Conservation (phyloP, 2,888 invertebrate species). For the Diarsia rubi region DNA sequence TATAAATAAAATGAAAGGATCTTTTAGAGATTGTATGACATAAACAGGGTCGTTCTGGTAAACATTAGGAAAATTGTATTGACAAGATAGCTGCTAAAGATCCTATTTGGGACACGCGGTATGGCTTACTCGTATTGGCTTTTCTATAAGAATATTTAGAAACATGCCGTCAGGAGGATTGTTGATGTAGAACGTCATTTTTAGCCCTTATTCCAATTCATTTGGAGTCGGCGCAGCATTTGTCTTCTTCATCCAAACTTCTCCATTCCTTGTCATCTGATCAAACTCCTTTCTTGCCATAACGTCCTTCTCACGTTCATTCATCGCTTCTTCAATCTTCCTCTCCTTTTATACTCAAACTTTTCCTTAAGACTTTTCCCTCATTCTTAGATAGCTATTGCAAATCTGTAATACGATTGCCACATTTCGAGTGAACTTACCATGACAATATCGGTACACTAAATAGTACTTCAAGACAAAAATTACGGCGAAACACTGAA, state of each 20-base stretch:
- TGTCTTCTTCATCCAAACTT: too few relatives aligned
- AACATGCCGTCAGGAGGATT: neutral
- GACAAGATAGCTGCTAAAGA: neutral
- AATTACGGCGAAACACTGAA: constrained; percentile 1
- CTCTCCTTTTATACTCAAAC: too few relatives aligned
- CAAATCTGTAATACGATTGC: neutral
- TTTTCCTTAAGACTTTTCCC: too few relatives aligned
- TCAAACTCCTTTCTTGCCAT: too few relatives aligned
- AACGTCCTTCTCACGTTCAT: too few relatives aligned
- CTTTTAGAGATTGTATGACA: neutral
- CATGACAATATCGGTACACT: neutral
- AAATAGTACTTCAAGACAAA: constrained; percentile 11
- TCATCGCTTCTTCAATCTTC: too few relatives aligned
- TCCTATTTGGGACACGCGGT: neutral
- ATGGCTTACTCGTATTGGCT: too few relatives aligned
- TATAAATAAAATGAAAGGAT: neutral
- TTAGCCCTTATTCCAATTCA: too few relatives aligned
- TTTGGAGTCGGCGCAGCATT: too few relatives aligned
- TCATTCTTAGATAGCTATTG: neutral
- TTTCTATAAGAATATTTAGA: neutral
- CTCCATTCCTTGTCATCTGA: too few relatives aligned
- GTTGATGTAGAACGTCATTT: too few relatives aligned
- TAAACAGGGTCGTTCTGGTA: neutral
- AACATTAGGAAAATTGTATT: neutral
- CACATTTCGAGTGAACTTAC: neutral